phyloP scores from a whole-genome alignment of 64 coral and sea anemone species.

The Montipora foliosa region DNA sequence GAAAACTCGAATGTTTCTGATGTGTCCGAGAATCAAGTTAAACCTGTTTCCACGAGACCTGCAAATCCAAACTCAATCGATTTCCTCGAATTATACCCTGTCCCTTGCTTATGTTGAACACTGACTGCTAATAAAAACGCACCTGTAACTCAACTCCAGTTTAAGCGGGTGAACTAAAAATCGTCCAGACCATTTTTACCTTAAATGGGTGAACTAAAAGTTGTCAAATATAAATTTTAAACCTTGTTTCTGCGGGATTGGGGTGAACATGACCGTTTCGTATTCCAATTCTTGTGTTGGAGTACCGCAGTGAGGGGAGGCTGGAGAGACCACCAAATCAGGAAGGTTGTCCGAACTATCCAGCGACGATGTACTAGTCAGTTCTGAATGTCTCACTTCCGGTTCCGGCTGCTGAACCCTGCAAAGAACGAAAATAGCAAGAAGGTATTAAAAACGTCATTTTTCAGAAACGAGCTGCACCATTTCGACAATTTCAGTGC shows the following conservation, averaged over 20 bases:
- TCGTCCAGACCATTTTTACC: no score
- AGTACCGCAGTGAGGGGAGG: conserved; percentile 1
- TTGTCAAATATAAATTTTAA: not conserved
- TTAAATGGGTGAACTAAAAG: not conserved
- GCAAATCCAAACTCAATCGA: no score
- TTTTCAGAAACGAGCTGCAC: not conserved
- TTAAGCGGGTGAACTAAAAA: no score
- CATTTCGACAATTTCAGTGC: no score
- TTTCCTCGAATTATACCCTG: no score
- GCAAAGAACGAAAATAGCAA: not conserved
- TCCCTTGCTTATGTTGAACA: no score
- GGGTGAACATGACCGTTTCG: not conserved
- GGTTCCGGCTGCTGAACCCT: conserved; percentile 85
- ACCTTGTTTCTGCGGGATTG: not conserved
- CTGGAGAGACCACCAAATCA: conserved; percentile 48
- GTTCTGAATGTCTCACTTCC: conserved; percentile 69
- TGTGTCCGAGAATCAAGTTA: no score
- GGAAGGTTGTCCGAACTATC: conserved; percentile 55
- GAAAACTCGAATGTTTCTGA: no score
- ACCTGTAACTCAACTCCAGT: no score
- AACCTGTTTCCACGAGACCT: no score
- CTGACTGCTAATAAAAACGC: no score
- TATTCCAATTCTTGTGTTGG: not conserved
- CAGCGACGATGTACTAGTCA: not conserved
- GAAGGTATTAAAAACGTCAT: not conserved